Percentiles rank a stretch among this genome's conserved stretches.
phyloP scores from a whole-genome alignment of 2,113 vertebrate species.

The Cryptomyrus ogoouensis region DNA sequence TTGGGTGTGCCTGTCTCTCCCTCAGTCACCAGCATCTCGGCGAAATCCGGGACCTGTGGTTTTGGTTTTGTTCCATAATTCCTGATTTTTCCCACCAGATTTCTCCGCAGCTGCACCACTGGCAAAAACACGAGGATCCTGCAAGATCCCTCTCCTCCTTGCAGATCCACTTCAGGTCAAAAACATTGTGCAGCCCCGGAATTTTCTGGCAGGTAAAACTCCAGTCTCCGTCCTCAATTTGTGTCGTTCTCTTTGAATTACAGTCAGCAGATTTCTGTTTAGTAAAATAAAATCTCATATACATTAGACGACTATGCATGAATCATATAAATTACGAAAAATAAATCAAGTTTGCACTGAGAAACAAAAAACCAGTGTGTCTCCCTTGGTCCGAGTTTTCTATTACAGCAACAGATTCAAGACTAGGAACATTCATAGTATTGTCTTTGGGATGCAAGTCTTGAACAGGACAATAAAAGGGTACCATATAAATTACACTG shows the following conservation, averaged over 20 bases:
- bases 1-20: not conserved
- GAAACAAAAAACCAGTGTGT: constrained; percentile 30
- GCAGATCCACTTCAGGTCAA: not conserved
- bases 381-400: constrained; percentile 15
- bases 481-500: constrained; percentile 26
- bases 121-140: not conserved
- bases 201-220: not conserved
- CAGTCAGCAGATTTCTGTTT: not conserved
- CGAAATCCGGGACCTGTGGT: not conserved
- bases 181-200: not conserved
- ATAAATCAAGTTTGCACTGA: constrained; percentile 30
- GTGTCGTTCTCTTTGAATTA: not conserved
- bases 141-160: not conserved
- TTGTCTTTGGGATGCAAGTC: constrained; percentile 50
- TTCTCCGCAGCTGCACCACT: not conserved
- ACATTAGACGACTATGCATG: constrained; percentile 23
- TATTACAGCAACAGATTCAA: constrained; percentile 7
- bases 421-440: constrained; percentile 29
- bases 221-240: not conserved
- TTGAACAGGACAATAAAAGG: constrained; percentile 24
- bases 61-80: not conserved
- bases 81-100: not conserved
- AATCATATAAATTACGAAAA: constrained; percentile 26
- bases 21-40: not conserved
- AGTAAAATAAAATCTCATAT: constrained; percentile 9